A percentile compares a stretch with the other conserved stretches of the same genome.
phyloP scores from a whole-genome alignment of 2,113 vertebrate genomes.

The Tachysurus vachellii region DNA sequence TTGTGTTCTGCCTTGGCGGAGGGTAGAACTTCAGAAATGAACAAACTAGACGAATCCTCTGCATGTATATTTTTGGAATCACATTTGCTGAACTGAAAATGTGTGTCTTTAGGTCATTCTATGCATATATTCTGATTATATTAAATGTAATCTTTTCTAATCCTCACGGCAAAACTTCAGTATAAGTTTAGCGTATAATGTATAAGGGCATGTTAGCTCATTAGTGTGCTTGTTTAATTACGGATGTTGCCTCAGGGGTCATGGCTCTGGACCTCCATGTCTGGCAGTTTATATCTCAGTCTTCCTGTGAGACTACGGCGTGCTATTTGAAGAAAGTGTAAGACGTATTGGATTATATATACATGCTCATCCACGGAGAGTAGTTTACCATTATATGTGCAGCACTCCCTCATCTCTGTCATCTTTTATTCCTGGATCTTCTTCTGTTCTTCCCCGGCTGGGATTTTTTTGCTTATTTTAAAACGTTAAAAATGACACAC shows the following conservation, averaged over 20 bases:
- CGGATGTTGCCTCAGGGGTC: neutral
- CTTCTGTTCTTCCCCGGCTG: neutral
- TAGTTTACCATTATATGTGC: neutral
- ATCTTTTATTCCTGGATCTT: neutral
- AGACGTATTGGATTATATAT: neutral
- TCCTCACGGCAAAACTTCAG: neutral
- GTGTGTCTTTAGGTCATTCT: neutral
- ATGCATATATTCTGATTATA: neutral
- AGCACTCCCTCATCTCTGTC: neutral
- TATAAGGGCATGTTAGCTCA: neutral
- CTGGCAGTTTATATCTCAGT: neutral
- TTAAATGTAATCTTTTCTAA: neutral
- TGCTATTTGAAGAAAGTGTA: neutral
- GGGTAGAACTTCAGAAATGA: neutral
- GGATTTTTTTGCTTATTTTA: conserved; percentile 20
- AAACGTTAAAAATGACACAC: neutral
- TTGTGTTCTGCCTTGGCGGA: neutral
- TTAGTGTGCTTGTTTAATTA: conserved; percentile 9
- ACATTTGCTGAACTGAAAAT: neutral
- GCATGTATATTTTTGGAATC: neutral
- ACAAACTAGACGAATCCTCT: neutral
- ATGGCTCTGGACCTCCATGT: neutral
- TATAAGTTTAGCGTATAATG: neutral
- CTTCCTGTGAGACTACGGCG: neutral
- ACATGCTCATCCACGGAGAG: neutral